These are phyloP conservation scores for Zygaena filipendulae DNA, from an alignment of 2,888 invertebrate genomes.

Conservation along the genomic window DNA sequence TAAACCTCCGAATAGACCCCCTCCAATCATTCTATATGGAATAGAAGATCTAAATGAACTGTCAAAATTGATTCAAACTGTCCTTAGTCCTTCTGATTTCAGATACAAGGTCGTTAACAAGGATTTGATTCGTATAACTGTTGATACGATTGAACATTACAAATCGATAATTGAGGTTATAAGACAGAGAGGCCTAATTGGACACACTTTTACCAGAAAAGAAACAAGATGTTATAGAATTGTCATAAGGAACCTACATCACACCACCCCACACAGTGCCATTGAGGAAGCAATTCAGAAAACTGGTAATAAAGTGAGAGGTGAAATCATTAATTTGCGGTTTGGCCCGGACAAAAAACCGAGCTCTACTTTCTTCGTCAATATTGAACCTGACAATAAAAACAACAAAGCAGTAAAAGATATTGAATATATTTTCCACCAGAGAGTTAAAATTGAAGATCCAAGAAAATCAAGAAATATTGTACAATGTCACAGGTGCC, in stretches of 20 bases:
- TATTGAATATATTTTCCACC: conserved; percentile 3
- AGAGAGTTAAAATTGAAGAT: conserved; percentile 14
- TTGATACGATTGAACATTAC: conserved; percentile 6
- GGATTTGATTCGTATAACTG: conserved; percentile 9
- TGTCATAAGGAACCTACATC: conserved; percentile 18
- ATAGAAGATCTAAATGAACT: too few relatives aligned
- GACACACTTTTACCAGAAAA: conserved; percentile 19
- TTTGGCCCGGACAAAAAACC: conserved; percentile 13
- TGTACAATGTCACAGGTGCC: conserved; percentile 17
- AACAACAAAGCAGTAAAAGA: conserved; percentile 9
- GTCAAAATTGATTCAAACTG: too few relatives aligned
- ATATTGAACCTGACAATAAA: conserved; percentile 6
- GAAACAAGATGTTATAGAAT: conserved; percentile 14
- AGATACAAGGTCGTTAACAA: too few relatives aligned
- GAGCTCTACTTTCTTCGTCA: conserved; percentile 19
- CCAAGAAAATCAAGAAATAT: conserved; percentile 10
- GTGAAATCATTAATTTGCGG: too few relatives aligned
- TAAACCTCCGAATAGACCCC: too few relatives aligned
- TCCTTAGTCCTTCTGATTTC: too few relatives aligned
- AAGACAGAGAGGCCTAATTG: conserved; percentile 18
- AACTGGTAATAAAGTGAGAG: conserved; percentile 17
- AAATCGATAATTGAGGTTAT: conserved; percentile 10
- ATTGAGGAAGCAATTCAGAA: conserved; percentile 14
- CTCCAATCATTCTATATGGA: too few relatives aligned
- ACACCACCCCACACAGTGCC: conserved; percentile 12